These are phyloP conservation scores for Dinocampus coccinellae DNA, from an alignment of 2,888 invertebrate genomes.

Conservation along the genomic window DNA sequence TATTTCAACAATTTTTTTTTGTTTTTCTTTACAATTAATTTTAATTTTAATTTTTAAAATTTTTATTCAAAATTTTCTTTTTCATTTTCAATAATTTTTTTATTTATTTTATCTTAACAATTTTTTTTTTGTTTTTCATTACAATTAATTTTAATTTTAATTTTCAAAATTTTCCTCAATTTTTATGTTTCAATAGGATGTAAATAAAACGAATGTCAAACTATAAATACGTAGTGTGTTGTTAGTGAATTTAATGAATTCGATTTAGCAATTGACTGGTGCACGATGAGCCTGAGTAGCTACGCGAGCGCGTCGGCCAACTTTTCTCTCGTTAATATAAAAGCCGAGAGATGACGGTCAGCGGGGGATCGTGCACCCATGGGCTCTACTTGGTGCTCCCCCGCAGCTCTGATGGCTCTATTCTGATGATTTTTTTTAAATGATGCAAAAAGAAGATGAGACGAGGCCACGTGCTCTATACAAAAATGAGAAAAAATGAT, in stretches of 20 bases:
- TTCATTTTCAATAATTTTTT: no score
- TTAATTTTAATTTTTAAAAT: no score
- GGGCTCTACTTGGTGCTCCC: conserved; percentile 62
- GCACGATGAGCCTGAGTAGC: conserved; percentile 28
- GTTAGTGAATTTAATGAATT: conserved; percentile 46
- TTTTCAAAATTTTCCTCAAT: no score
- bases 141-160: no score
- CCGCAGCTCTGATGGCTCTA: conserved; percentile 70
- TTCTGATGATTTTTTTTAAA: conserved; percentile 49
- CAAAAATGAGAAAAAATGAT: conserved; percentile 37
- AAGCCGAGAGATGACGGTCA: conserved; percentile 66
- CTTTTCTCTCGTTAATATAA: conserved; percentile 69
- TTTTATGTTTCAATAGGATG: no score
- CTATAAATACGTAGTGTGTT: conserved; percentile 8
- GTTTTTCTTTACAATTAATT: no score
- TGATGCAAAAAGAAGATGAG: conserved; percentile 41
- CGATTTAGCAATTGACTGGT: conserved; percentile 22
- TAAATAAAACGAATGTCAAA: neutral
- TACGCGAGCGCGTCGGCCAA: conserved; percentile 26
- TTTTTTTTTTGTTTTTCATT: no score
- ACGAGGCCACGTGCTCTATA: conserved; percentile 35
- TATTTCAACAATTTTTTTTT: no score
- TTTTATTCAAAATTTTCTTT: no score
- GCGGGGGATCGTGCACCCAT: conserved; percentile 64
- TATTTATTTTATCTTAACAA: no score